Conservation (phyloP, 2,113 vertebrate genomes). For the Piliocolobus tephrosceles region DNA sequence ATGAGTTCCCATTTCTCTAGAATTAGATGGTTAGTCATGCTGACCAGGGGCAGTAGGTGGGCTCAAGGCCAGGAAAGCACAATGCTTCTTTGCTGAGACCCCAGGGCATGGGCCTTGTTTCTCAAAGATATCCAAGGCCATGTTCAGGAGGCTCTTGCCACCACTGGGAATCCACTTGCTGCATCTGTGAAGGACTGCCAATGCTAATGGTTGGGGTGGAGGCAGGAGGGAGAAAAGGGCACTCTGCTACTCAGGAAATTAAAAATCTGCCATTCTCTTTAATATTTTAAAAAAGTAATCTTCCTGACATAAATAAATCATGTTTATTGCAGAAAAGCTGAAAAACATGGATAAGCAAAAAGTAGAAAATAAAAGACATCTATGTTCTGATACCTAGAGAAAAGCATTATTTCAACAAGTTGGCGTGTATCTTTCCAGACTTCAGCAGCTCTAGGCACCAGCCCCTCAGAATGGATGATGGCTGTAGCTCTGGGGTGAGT, state of each 20-base stretch:
- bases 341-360: neutral
- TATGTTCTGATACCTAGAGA: neutral
- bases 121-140: neutral
- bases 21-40: constrained; percentile 33
- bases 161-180: neutral
- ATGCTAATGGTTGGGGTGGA: no score
- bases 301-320: neutral
- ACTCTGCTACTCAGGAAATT: neutral
- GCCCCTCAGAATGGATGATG: neutral
- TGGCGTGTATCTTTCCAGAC: neutral
- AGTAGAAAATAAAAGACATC: neutral
- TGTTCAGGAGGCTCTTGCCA: neutral
- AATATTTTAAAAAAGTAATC: neutral
- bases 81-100: neutral
- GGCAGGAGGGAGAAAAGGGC: neutral
- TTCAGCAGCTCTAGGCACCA: neutral
- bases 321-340: neutral
- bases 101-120: neutral
- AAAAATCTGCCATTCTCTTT: neutral
- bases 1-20: constrained; percentile 55
- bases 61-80: neutral
- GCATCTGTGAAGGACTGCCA: fast-evolving
- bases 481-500: fast-evolving
- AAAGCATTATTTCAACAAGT: neutral
- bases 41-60: neutral